These are phyloP conservation scores for Plagodis pulveraria DNA, from an alignment of 2,888 invertebrate genomes.

Conservation along the genomic window DNA sequence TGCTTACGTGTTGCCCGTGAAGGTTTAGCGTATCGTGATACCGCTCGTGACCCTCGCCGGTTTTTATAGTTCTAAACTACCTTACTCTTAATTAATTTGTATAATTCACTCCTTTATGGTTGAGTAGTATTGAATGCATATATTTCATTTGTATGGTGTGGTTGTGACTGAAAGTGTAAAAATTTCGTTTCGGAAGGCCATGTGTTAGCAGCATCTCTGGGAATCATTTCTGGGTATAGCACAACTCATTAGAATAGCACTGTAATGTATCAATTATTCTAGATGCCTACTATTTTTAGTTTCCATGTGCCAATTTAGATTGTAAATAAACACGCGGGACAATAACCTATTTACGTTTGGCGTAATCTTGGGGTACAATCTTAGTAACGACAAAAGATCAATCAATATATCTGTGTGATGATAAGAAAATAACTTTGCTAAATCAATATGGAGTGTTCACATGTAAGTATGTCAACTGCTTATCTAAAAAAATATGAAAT, in stretches of 20 bases:
- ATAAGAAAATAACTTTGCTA: conserved; percentile 39
- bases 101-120: no score
- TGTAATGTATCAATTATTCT: conserved; percentile 31
- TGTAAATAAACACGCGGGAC: conserved; percentile 57
- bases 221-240: conserved; percentile 14
- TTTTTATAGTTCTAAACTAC: conserved; percentile 35
- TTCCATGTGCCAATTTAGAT: conserved; percentile 40
- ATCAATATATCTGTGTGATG: conserved; percentile 39
- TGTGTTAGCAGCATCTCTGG: conserved; percentile 12
- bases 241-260: conserved; percentile 15
- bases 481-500: conserved; percentile 45
- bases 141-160: conserved; percentile 14
- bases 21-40: conserved; percentile 66
- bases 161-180: conserved; percentile 9
- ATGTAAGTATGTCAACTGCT: conserved; percentile 61
- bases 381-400: conserved; percentile 40
- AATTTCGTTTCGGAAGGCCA: conserved; percentile 8
- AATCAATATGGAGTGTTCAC: conserved; percentile 52
- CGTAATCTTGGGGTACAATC: conserved; percentile 35
- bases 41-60: conserved; percentile 73
- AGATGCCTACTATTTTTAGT: conserved; percentile 43
- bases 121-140: conserved; percentile 4
- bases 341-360: conserved; percentile 56
- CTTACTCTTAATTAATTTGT: no score
- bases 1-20: conserved; percentile 83